Base-by-base conservation (phyloP, 2,113 vertebrate genomes). In the Pelodiscus sinensis region DNA sequence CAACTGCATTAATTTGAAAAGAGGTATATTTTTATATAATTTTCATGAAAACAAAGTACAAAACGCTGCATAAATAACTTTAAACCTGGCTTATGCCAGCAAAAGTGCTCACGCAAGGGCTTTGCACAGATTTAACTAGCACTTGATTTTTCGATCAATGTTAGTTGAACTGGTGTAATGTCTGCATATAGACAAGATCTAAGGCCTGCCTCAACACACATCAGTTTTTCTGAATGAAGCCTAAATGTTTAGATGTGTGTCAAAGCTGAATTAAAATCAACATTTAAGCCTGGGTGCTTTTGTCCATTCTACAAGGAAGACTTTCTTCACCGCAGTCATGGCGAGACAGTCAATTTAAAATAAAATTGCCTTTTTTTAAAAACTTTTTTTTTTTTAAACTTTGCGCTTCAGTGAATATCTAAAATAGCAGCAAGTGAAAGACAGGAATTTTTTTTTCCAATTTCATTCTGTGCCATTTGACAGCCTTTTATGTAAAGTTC, bases 151-250 rank as follows among this genome's bases (percentile, higher is more conserved):
- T 1, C 1, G 9, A 55, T 12, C 1, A 14, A 18, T 60, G 84
- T 90, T 51, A 90, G 73, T 8, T 65, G 54, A 25, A 29, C 86
- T 1, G 50, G 9, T 68, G 88, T 84, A 27, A 86, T 7, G 5
- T 81, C 22, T 52, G 1, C 3, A 15, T 24, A 77, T 3, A 35
- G 10, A 44, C 10, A 75, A 24, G 35, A 35, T 3, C 3, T 10
- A 8, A 29, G 12, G n/a, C 18, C 82, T 31, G 4, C 13, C 38
- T 62, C 31, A 80, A 73, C 73, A 82, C 12, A 8, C 1, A 3
- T 44, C 55, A 79, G 58, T 85, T 52, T 84, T 81, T 55, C 88
- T 92, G 27, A 93, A 91, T 57, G 8, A 54, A 60, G 51, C 88
- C 22, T 68, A 3, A 1, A 1, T 82, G 52, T 54, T 91, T 24